phyloP scores from a whole-genome alignment of 2,797 vertebrate genomes.

The Holocentrus rufus region DNA sequence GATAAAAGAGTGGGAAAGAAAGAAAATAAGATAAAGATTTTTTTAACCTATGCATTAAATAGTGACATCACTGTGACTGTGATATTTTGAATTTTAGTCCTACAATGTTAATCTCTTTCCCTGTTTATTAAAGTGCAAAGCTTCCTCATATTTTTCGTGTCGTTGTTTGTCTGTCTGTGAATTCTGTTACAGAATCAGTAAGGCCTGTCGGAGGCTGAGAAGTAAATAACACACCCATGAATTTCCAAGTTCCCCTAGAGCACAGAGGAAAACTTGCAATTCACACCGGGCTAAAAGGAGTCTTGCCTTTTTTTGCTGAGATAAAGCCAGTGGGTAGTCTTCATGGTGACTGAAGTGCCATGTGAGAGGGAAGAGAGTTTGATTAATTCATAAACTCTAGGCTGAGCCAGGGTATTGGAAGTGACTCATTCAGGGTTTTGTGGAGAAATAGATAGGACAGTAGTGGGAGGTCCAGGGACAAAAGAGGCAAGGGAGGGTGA shows the following conservation, averaged over 20 bases:
- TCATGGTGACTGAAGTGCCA: constrained; percentile 7
- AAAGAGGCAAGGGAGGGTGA: constrained; percentile 47
- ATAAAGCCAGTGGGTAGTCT: constrained; percentile 8
- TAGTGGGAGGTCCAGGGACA: constrained; percentile 52
- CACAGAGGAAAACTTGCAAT: neutral
- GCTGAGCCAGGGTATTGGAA: constrained; percentile 41
- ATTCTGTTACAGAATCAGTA: constrained; percentile 5
- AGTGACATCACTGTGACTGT: too few species aligned
- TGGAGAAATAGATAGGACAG: constrained; percentile 37
- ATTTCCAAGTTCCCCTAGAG: neutral
- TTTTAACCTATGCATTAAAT: constrained; percentile 6
- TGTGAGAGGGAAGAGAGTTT: constrained; percentile 29
- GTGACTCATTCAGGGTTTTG: constrained; percentile 56
- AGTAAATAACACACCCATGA: neutral
- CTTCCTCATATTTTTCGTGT: neutral
- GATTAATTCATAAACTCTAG: constrained; percentile 64
- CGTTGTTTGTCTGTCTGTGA: neutral
- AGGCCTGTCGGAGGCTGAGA: neutral
- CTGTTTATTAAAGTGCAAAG: constrained; percentile 8
- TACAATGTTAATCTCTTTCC: constrained; percentile 11
- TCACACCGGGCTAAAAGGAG: neutral
- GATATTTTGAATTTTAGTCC: neutral
- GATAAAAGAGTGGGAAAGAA: neutral
- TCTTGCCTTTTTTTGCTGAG: neutral
- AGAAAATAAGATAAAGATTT: neutral